A percentile compares a stretch with the other conserved stretches of the same genome.
phyloP scores from a whole-genome alignment of 2,113 vertebrate genomes.

The Festucalex cinctus region DNA sequence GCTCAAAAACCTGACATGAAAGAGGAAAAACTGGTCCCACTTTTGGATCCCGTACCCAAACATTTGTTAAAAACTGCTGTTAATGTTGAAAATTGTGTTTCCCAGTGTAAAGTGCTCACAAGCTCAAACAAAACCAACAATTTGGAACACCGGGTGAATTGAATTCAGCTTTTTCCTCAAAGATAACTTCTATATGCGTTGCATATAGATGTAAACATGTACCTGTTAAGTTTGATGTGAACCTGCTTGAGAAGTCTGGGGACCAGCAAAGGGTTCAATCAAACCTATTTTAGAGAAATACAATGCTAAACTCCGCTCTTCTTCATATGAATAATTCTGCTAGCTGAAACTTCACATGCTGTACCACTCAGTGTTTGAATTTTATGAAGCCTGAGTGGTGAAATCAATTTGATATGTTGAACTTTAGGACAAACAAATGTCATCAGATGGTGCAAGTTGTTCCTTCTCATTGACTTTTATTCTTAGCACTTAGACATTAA shows the following conservation, averaged over 20 bases:
- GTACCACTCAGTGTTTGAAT: background rate
- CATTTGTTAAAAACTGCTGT: too few species aligned
- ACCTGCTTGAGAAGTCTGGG: slow-evolving; percentile 33
- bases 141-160: background rate
- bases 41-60: too few species aligned
- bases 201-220: slow-evolving; percentile 11
- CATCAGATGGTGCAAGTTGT: slow-evolving; percentile 11
- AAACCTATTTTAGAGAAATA: background rate
- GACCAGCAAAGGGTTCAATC: slow-evolving; percentile 39
- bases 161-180: background rate
- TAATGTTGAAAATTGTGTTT: too few species aligned
- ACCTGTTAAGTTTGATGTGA: slow-evolving; percentile 49
- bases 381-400: background rate
- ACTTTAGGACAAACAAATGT: background rate
- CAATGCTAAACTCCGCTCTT: too few species aligned
- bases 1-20: too few species aligned
- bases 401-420: background rate
- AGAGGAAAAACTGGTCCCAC: too few species aligned
- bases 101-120: background rate
- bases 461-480: slow-evolving; percentile 18
- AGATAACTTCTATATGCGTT: background rate
- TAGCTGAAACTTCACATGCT: background rate
- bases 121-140: background rate
- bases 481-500: slow-evolving; percentile 16
- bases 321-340: background rate